These are phyloP conservation scores for Troilus luridus DNA, from an alignment of 2,888 invertebrate species.

Conservation along the genomic window DNA sequence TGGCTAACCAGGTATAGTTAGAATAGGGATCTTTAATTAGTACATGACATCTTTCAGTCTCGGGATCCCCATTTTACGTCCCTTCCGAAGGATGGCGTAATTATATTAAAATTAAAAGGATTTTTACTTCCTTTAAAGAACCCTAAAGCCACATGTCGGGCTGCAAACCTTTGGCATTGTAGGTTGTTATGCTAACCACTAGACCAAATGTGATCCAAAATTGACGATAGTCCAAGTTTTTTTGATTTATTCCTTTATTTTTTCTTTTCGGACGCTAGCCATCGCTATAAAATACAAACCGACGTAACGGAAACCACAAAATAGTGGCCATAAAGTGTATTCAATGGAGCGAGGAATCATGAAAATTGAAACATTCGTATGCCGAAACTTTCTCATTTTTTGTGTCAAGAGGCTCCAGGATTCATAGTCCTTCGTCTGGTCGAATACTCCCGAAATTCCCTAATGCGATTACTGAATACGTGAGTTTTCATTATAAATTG, in stretches of 20 bases:
- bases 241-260: neutral
- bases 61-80: too few species aligned
- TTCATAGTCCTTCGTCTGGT: neutral
- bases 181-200: too few species aligned
- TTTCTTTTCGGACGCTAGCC: neutral
- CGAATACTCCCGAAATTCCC: neutral
- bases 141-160: too few species aligned
- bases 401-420: neutral
- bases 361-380: constrained; percentile 24
- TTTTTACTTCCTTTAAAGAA: too few species aligned
- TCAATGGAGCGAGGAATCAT: neutral
- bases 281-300: neutral
- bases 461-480: neutral
- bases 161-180: too few species aligned
- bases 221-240: neutral
- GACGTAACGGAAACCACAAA: neutral
- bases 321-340: neutral
- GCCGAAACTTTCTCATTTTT: constrained; percentile 4
- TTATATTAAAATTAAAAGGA: too few species aligned
- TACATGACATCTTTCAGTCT: too few species aligned
- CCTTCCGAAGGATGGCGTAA: too few species aligned
- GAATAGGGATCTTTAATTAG: too few species aligned
- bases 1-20: too few species aligned
- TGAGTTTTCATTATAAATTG: neutral
- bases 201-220: too few species aligned